A percentile compares a stretch with the other conserved stretches of the same genome.
Conservation (phyloP, 2,113 vertebrate genomes). For the Eonycteris spelaea region DNA sequence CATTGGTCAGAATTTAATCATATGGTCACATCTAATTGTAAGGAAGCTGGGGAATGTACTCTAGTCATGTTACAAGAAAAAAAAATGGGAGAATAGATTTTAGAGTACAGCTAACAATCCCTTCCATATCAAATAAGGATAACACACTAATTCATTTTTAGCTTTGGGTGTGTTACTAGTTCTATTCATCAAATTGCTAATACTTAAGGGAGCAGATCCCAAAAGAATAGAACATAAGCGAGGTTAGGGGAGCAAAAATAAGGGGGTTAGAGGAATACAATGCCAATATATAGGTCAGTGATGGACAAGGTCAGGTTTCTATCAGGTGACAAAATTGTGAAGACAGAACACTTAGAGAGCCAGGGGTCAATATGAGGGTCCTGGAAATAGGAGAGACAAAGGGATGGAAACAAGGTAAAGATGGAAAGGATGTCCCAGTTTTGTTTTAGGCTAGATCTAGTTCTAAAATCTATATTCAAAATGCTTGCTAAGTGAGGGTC, state of each 20-base stretch:
- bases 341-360: background rate
- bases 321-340: background rate
- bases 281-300: background rate
- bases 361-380: background rate
- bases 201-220: slow-evolving; percentile 14
- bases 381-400: background rate
- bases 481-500: background rate
- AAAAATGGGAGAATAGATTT: slow-evolving; percentile 15
- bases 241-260: background rate
- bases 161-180: background rate
- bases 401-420: background rate
- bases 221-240: slow-evolving; percentile 4
- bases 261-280: background rate
- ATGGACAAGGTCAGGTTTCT: background rate
- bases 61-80: background rate
- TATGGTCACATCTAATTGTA: background rate
- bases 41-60: background rate
- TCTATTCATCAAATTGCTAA: slow-evolving; percentile 46
- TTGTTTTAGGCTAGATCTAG: background rate
- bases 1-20: background rate
- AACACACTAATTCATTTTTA: slow-evolving; percentile 15
- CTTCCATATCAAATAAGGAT: background rate
- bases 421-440: background rate
- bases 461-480: background rate
- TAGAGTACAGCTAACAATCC: background rate